Evolutionary conservation across 2,888 invertebrate genomes (phyloP).

Genomic region (Plagodis dolabraria): DNA sequence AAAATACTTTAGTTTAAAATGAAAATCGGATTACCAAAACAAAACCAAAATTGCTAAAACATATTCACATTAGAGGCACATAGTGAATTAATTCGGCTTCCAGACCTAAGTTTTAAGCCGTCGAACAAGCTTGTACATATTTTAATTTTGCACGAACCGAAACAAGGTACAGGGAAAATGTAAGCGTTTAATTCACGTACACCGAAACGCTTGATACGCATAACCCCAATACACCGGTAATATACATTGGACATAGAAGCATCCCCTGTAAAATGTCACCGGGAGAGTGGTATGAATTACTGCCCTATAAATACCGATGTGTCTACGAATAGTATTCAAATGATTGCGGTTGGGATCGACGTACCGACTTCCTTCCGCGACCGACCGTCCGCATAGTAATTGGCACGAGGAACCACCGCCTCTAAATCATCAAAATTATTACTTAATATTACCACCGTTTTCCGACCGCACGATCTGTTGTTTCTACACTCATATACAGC

Average conservation of each 20-base stretch:
- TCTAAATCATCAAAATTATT: slow-evolving; percentile 83
- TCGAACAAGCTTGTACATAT: slow-evolving; percentile 21
- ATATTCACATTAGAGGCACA: slow-evolving; percentile 29
- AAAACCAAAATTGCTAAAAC: slow-evolving; percentile 31
- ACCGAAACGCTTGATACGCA: slow-evolving; percentile 61
- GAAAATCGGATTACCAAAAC: slow-evolving; percentile 30
- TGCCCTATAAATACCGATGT: slow-evolving; percentile 73
- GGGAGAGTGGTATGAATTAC: slow-evolving; percentile 69
- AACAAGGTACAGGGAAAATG: slow-evolving; percentile 30
- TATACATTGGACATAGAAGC: slow-evolving; percentile 63
- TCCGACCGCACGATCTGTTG: slow-evolving; percentile 69
- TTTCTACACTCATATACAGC: slow-evolving; percentile 66
- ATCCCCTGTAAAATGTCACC: slow-evolving; percentile 74
- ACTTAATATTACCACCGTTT: slow-evolving; percentile 76
- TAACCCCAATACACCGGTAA: slow-evolving; percentile 54
- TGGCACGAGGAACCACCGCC: slow-evolving; percentile 67
- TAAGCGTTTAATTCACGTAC: slow-evolving; percentile 46
- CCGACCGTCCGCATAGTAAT: slow-evolving; percentile 79
- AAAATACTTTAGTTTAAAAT: slow-evolving; percentile 23
- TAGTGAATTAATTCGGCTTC: slow-evolving; percentile 29
- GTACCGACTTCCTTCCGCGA: slow-evolving; percentile 78
- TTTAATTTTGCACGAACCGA: slow-evolving; percentile 26
- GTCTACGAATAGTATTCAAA: slow-evolving; percentile 76
- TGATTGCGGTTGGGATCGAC: slow-evolving; percentile 79
- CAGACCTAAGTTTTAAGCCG: slow-evolving; percentile 29